Conservation (phyloP, 2,888 invertebrate species). For the Xestia xanthographa region DNA sequence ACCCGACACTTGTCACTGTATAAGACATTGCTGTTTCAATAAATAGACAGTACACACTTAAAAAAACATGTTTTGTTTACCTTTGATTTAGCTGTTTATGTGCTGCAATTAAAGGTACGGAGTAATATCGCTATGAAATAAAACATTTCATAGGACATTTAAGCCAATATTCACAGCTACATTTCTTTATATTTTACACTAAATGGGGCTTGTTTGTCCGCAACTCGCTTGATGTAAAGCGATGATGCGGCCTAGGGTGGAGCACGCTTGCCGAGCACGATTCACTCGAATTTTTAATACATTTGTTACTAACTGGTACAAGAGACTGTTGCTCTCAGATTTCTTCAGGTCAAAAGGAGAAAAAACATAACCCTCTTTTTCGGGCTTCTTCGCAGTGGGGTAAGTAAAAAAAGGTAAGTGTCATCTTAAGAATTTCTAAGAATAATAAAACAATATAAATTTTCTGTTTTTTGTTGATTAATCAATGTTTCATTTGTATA, state of each 20-base stretch:
- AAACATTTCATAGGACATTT: not conserved
- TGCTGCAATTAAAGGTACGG: not conserved
- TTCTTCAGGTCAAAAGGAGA: not conserved
- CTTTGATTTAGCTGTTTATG: not conserved
- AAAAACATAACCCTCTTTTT: not conserved
- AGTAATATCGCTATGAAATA: not conserved
- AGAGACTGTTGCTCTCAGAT: not conserved
- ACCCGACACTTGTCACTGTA: not conserved
- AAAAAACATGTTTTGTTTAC: conserved; percentile 22
- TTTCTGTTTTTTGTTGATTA: conserved; percentile 15
- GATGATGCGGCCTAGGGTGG: not conserved
- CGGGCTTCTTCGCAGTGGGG: not conserved
- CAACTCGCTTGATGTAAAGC: not conserved
- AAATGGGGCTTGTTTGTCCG: not conserved
- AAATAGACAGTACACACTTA: conserved; percentile 23
- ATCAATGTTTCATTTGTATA: conserved; percentile 8
- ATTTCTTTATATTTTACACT: not conserved
- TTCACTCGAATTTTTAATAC: not conserved
- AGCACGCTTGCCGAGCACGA: not conserved
- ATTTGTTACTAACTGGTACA: conserved; percentile 1
- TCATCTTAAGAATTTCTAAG: not conserved
- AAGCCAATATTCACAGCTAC: not conserved
- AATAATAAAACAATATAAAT: not conserved
- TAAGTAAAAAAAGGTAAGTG: conserved; percentile 39
- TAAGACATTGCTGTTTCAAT: conserved; percentile 20